Base-by-base conservation (phyloP, 2,113 vertebrate genomes). In the Thalassarche chlororhynchos region DNA sequence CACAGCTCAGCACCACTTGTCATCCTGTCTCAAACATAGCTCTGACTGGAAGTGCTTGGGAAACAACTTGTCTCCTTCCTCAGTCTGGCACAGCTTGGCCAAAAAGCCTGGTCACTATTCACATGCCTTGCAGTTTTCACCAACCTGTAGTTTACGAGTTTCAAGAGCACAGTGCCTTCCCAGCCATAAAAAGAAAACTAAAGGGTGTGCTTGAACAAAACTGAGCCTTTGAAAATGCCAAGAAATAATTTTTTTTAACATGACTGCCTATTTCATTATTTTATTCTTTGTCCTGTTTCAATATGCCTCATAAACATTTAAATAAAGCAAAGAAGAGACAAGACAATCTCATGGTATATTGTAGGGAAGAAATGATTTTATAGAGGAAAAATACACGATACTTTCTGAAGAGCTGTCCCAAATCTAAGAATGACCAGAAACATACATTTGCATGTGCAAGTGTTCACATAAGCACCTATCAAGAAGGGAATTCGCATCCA, bases 151-250 rank as follows among this genome's bases (percentile, higher is more conserved):
- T 42, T 97, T 66, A 61, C 85, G 66, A 96, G 36, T 51, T 72
- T 93, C 54, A 95, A 87, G 51, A 85, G 29, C n/a, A 97, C 40
- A 94, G 28, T 31, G 58, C 74, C 60, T 93, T 87, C 52, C 31
- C 11, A 92, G 51, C 0, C n/a, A 88, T 25, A 81, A 84, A 91
- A 76, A 96, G 85, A 96, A 95, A 95, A 75, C 79, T 82, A 74
- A 93, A 95, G 52, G 19, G 54, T 89, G 61, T 77, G 76, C 74
- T 72, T 94, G 77, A 79, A 96, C 72, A 96, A 98, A 97, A 96
- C 28, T 58, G 36, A 93, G 81, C 15, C 74, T 92, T 87, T 93
- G 62, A 81, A 95, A 96, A 97, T 62, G 87, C 17, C 26, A 83
- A 74, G 51, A 96, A 83, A 44, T 26, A 26, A 6, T 2, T 17